These are phyloP conservation scores for Kryphioiulus occultus DNA, from an alignment of 2,888 invertebrate genomes.

Conservation along the genomic window DNA sequence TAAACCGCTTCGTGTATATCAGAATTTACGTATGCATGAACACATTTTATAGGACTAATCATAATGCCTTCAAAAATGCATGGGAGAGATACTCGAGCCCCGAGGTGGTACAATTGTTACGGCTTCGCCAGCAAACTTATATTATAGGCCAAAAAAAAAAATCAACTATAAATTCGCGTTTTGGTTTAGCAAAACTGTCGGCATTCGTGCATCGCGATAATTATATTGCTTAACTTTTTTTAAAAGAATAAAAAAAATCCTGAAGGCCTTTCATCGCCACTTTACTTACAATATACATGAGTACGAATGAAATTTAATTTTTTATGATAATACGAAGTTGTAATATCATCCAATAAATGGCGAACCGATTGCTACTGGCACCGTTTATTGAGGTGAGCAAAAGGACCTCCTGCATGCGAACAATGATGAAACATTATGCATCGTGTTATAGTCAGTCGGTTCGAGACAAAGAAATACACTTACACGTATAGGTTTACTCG, in stretches of 20 bases:
- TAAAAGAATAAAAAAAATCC: not conserved
- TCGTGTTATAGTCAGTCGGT: not conserved
- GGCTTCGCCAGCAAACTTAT: not conserved
- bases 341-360: conserved; percentile 8
- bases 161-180: not conserved
- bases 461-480: too few species aligned
- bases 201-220: not conserved
- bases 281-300: not conserved
- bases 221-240: not conserved
- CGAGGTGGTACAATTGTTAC: not conserved
- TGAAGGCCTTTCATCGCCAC: not conserved
- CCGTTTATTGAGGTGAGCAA: not conserved
- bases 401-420: not conserved
- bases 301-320: not conserved
- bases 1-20: conserved; percentile 1
- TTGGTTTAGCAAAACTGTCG: not conserved
- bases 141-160: not conserved
- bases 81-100: not conserved
- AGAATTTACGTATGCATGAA: not conserved
- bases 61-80: not conserved
- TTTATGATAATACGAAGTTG: not conserved
- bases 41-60: conserved; percentile 3
- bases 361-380: not conserved
- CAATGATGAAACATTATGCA: too few species aligned
- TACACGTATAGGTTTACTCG: too few species aligned